Evolutionary conservation across 2,113 vertebrate species (phyloP).

Genomic region (Nansenia antarctica): DNA sequence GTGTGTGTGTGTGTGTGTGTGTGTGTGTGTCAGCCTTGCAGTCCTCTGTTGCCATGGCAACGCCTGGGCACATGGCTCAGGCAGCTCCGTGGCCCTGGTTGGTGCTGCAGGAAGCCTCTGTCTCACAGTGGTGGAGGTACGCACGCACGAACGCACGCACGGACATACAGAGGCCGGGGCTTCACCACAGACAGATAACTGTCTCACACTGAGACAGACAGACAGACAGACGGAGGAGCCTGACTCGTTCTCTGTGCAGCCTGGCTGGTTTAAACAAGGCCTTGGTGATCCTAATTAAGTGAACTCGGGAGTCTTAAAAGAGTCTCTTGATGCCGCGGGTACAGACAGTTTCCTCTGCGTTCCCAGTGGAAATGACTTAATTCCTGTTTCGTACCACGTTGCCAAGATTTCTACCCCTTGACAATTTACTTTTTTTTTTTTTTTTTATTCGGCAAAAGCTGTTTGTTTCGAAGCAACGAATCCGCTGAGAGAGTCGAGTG

Average conservation of each 20-base stretch:
- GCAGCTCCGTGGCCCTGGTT: slow-evolving; percentile 69
- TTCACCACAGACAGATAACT: slow-evolving; percentile 12
- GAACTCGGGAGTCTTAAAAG: slow-evolving; percentile 36
- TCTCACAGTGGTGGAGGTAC: slow-evolving; percentile 50
- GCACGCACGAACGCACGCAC: too few relatives aligned
- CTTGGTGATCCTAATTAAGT: slow-evolving; percentile 43
- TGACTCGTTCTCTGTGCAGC: not conserved
- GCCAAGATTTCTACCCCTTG: not conserved
- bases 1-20: not conserved
- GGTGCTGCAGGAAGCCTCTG: slow-evolving; percentile 71
- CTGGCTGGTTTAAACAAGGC: slow-evolving; percentile 25
- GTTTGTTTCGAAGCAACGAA: too few relatives aligned
- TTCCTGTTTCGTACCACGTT: slow-evolving; percentile 15
- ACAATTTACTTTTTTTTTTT: not conserved
- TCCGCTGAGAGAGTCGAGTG: too few relatives aligned
- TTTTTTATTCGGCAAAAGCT: too few relatives aligned
- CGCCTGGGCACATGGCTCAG: slow-evolving; percentile 75
- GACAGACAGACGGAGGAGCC: slow-evolving; percentile 1
- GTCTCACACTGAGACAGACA: slow-evolving; percentile 13
- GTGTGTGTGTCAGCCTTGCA: slow-evolving; percentile 67
- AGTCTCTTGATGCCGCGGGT: slow-evolving; percentile 29
- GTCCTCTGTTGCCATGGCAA: slow-evolving; percentile 78
- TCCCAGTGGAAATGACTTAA: slow-evolving; percentile 31
- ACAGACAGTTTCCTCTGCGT: slow-evolving; percentile 29
- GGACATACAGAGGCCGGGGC: slow-evolving; percentile 13